Base-by-base conservation (phyloP, 2,113 vertebrate species). In the Seriola dumerili region DNA sequence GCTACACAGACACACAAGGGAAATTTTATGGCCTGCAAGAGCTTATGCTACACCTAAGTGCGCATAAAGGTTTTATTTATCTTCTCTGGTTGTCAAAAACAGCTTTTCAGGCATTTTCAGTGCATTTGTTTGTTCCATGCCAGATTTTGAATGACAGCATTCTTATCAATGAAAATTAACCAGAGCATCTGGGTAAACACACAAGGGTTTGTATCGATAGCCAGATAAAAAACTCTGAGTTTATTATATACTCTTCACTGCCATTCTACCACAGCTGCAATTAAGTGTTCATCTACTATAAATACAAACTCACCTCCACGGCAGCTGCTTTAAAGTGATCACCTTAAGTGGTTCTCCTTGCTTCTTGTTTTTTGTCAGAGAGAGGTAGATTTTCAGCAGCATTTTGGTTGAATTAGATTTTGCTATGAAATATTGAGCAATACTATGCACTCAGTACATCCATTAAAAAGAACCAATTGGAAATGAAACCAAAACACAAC, bases 261-360 rank as follows among this genome's bases (percentile, higher is more conserved):
- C 14, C 8, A 9, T 67, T 14, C 17, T 68, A 42, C 32, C 46
- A 52, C 23, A 55, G 40, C 50, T 66, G 42, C 55, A 84, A 75
- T 12, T 34, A 23, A 29, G n/a, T 48, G 32, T 57, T 65, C 21
- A 50, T 78, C 32, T 42, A 34, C 1, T 32, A 50, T 63, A 34
- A 40, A 69, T 29, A 64, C 40, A 68, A 68, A 34, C 11, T 14
- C 52, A 21, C 17, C 54, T 58, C 14, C 55, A 4, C 29, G 40
- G 25, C 40, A 32, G 42, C 34, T 76, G 73, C 25, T 58, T 65
- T 57, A 12, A 58, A 70, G 32, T 32, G 14, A 76, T 44, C 1
- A 40, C 38, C 17, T 65, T 23, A 10, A 54, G 11, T 57, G 40
- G 66, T 40, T 57, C 0, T 32, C 0, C n/a, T 52, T 67, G 42